phyloP scores from a whole-genome alignment of 2,113 vertebrate genomes.

The pig (Sus scrofa) region DNA sequence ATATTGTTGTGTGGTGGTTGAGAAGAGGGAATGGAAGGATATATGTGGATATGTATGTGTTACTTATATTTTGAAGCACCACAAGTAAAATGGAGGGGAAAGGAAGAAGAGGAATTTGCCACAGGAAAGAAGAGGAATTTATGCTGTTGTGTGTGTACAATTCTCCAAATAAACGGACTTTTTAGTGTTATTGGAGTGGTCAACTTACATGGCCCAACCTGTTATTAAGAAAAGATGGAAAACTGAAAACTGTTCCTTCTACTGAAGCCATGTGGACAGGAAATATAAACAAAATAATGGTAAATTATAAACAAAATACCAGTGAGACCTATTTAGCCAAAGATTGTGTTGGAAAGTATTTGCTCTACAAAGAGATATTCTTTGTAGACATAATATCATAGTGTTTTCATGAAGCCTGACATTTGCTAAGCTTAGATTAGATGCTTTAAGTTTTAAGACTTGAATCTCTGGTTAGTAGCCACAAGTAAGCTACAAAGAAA shows the following conservation, averaged over 20 bases:
- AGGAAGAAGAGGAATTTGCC: background rate
- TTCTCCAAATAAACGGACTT: background rate
- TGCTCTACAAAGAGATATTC: background rate
- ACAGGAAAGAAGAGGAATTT: background rate
- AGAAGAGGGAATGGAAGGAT: background rate
- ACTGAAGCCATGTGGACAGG: background rate
- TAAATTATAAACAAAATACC: background rate
- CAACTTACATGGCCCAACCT: background rate
- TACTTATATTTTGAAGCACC: background rate
- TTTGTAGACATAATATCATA: background rate
- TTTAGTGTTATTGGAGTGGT: background rate
- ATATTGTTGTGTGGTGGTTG: background rate
- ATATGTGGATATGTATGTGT: accelerated
- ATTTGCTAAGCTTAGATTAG: background rate
- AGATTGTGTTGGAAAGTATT: background rate
- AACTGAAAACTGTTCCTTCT: background rate
- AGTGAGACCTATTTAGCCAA: background rate
- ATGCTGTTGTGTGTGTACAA: background rate
- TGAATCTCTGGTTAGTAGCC: background rate
- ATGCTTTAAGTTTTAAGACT: background rate
- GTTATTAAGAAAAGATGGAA: background rate
- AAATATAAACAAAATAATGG: background rate
- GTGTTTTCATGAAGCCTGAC: background rate
- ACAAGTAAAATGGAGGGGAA: background rate
- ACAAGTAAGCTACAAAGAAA: background rate